Percentiles rank a stretch among this genome's conserved stretches.
Conservation (phyloP, 2,888 invertebrate species). For the Sesamia inferens region DNA sequence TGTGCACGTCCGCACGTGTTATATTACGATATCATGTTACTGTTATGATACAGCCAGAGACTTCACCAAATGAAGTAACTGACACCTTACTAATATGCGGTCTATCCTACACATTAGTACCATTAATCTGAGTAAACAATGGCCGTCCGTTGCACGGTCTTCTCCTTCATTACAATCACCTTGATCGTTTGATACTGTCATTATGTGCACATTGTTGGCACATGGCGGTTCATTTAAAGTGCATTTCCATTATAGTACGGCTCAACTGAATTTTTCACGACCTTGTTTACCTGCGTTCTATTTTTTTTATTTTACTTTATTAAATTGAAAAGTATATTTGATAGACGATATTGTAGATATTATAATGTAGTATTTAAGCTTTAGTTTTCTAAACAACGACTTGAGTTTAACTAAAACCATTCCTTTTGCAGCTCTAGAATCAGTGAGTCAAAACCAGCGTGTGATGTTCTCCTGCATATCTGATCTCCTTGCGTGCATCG, state of each 20-base stretch:
- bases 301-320: not conserved
- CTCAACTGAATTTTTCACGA: no score
- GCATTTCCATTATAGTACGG: not conserved
- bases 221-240: slow-evolving; percentile 17
- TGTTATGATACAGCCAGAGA: slow-evolving; percentile 1
- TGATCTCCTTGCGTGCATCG: slow-evolving; percentile 87
- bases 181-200: slow-evolving; percentile 11
- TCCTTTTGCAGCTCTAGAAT: slow-evolving; percentile 79
- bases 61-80: not conserved
- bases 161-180: slow-evolving; percentile 12
- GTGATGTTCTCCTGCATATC: slow-evolving; percentile 84
- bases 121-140: slow-evolving; percentile 22
- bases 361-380: not conserved
- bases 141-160: slow-evolving; percentile 6
- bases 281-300: no score
- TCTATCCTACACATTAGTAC: not conserved
- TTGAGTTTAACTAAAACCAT: not conserved
- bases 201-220: slow-evolving; percentile 6
- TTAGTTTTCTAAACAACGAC: not conserved
- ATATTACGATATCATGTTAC: slow-evolving; percentile 10
- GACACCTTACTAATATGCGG: not conserved
- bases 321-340: not conserved
- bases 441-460: slow-evolving; percentile 83
- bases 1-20: not conserved
- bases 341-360: not conserved